Conservation (phyloP, 2,113 vertebrate species). For the Psittacus erithacus region DNA sequence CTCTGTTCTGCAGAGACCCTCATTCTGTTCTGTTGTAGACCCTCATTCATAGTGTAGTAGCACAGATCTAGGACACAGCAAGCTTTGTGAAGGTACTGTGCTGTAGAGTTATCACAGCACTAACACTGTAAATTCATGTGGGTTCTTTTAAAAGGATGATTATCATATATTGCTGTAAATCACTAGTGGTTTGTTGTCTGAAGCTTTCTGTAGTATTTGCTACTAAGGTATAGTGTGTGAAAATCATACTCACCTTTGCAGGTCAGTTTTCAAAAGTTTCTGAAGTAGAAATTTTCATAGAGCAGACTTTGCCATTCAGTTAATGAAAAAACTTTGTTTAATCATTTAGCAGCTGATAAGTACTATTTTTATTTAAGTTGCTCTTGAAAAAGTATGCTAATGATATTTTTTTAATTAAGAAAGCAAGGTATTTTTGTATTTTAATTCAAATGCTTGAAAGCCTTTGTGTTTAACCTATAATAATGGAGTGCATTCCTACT, state of each 20-base stretch:
- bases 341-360: neutral
- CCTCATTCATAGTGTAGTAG: neutral
- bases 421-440: neutral
- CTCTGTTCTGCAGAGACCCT: neutral
- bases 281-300: neutral
- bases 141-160: neutral
- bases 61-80: neutral
- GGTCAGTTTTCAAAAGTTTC: neutral
- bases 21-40: neutral
- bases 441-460: neutral
- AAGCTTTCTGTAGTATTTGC: neutral
- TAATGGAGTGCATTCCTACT: neutral
- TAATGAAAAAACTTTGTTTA: neutral
- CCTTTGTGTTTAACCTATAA: neutral
- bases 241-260: neutral
- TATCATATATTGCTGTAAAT: neutral
- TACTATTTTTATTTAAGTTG: neutral
- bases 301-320: neutral
- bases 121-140: neutral
- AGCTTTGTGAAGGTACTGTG: neutral
- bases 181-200: neutral
- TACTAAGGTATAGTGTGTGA: neutral
- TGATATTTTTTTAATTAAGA: neutral
- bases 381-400: neutral
- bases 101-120: neutral